phyloP scores from a whole-genome alignment of 1,140 invertebrate genomes.

The Drosophila trapezifrons region DNA sequence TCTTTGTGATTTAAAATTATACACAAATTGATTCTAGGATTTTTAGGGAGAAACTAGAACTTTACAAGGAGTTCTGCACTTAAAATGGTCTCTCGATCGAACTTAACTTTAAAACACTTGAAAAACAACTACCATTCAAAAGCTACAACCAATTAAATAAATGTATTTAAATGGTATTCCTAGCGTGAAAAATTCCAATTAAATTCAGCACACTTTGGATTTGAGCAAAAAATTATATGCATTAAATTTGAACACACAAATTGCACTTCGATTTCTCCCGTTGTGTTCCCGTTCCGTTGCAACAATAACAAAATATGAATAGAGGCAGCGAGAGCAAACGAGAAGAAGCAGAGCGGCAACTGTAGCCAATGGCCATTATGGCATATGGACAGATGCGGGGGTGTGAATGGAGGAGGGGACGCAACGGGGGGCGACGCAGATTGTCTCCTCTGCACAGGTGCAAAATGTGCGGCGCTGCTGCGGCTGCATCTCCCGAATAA shows the following conservation, averaged over 20 bases:
- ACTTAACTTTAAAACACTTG: background rate
- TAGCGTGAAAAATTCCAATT: background rate
- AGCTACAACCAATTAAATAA: background rate
- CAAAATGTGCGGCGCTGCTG: constrained; percentile 52
- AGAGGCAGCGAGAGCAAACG: constrained; percentile 22
- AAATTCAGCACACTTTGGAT: background rate
- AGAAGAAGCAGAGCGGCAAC: constrained; percentile 25
- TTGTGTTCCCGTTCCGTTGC: constrained; percentile 10
- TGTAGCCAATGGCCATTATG: constrained; percentile 35
- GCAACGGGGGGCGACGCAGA: constrained; percentile 32
- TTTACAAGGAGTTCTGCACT: background rate
- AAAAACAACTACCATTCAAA: background rate
- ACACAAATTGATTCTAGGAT: no score
- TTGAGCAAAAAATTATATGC: background rate
- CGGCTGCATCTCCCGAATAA: constrained; percentile 56
- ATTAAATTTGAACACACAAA: constrained; percentile 8
- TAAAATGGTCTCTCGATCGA: background rate
- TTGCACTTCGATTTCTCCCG: constrained; percentile 22
- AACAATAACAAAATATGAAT: constrained; percentile 43
- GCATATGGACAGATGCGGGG: constrained; percentile 26
- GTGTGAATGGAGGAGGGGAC: constrained; percentile 12
- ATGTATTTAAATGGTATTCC: background rate
- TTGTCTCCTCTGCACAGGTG: constrained; percentile 74
- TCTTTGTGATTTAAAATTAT: background rate
- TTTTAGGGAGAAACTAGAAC: no score